Evolutionary conservation across 2,888 invertebrate genomes (phyloP).

Genomic region (Diploptera punctata): DNA sequence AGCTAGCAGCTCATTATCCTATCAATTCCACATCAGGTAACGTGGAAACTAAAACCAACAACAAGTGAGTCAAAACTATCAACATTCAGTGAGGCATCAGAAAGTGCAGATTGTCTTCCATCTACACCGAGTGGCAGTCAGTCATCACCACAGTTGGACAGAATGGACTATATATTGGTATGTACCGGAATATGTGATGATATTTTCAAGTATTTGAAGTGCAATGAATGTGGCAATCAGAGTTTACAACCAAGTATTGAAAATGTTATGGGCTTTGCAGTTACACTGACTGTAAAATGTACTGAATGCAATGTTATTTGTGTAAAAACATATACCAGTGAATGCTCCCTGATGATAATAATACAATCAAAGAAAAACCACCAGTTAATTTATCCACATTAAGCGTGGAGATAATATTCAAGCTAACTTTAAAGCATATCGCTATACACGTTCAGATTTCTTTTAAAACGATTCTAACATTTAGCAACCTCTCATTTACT

Average conservation of each 20-base stretch:
- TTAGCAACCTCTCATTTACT: no score
- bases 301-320: neutral
- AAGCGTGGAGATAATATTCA: no score
- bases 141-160: neutral
- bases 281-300: neutral
- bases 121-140: no score
- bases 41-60: neutral
- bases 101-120: neutral
- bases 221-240: neutral
- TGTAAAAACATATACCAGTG: neutral
- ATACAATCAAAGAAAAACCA: no score
- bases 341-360: no score
- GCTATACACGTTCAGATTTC: no score
- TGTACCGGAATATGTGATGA: neutral
- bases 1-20: no score
- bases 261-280: neutral
- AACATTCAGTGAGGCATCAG: neutral
- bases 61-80: neutral
- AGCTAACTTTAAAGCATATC: no score
- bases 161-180: neutral
- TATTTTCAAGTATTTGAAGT: neutral
- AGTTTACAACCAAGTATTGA: neutral
- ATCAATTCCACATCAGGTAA: no score
- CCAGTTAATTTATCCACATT: no score
- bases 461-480: no score